Evolutionary conservation across 1,140 invertebrate species (phyloP).

Genomic region (Trachelipus rathkii): DNA sequence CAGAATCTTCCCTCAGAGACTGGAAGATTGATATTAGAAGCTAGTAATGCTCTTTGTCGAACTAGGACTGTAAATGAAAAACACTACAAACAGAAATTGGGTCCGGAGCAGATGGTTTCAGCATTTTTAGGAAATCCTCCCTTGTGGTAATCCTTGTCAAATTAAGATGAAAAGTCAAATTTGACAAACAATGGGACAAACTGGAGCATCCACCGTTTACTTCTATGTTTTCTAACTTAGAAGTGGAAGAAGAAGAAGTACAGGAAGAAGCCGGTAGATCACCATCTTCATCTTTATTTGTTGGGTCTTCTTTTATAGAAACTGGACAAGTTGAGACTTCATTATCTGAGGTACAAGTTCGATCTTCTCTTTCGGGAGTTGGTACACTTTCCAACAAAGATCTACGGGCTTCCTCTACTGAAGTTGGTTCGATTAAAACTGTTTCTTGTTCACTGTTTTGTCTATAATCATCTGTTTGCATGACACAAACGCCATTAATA

Average conservation of each 20-base stretch:
- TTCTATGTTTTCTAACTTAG: not conserved
- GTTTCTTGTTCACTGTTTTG: constrained; percentile 35
- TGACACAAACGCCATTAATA: constrained; percentile 87
- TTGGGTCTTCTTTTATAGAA: constrained; percentile 5
- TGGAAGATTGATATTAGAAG: no score
- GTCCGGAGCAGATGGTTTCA: no score
- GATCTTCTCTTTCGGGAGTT: constrained; percentile 8
- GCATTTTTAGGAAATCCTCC: no score
- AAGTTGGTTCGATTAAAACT: constrained; percentile 33
- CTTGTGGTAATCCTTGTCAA: no score
- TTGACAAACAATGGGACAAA: no score
- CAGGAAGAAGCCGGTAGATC: not conserved
- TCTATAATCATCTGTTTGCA: constrained; percentile 57
- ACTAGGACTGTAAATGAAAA: no score
- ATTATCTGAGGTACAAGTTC: constrained; percentile 14
- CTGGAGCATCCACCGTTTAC: not conserved
- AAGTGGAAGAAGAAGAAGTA: not conserved
- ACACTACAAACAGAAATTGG: no score
- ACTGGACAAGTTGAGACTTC: not conserved
- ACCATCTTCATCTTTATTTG: not conserved
- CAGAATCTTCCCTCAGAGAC: no score
- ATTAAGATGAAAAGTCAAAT: no score
- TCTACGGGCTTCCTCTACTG: constrained; percentile 38
- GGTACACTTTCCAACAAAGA: constrained; percentile 34
- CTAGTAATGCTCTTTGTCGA: no score